These are phyloP conservation scores for Ganaspis sp. DNA, from an alignment of 1,140 invertebrate species.

Conservation along the genomic window DNA sequence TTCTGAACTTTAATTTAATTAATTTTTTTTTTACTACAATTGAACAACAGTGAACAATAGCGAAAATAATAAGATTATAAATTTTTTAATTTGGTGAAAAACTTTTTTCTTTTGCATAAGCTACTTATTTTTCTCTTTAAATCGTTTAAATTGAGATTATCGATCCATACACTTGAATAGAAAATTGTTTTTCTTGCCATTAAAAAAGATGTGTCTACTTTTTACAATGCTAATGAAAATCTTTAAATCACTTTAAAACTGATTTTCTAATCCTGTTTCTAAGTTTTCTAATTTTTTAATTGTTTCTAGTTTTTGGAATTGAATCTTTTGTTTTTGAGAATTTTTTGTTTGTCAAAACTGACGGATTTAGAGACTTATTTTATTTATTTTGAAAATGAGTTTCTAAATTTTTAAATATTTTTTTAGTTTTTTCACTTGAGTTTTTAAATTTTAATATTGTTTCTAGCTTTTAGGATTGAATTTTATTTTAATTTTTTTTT, in stretches of 20 bases:
- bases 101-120: not conserved
- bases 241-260: not conserved
- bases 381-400: too few species aligned
- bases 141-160: not conserved
- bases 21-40: not conserved
- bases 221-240: not conserved
- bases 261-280: too few species aligned
- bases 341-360: too few species aligned
- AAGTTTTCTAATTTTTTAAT: not conserved
- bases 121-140: not conserved
- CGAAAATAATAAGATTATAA: not conserved
- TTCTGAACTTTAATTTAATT: slow-evolving; percentile 20
- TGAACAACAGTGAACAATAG: not conserved
- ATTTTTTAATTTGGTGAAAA: too few species aligned
- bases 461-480: too few species aligned
- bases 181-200: not conserved
- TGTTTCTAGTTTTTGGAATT: too few species aligned
- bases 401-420: too few species aligned
- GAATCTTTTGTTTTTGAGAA: too few species aligned
- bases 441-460: too few species aligned
- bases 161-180: not conserved
- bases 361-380: too few species aligned
- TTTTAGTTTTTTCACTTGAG: too few species aligned
- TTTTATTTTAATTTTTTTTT: too few species aligned
- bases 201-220: not conserved